Percentiles rank a stretch among this genome's conserved stretches.
These are phyloP conservation scores for Macquaria australasica DNA, from an alignment of 2,113 vertebrate species.

Conservation along the genomic window DNA sequence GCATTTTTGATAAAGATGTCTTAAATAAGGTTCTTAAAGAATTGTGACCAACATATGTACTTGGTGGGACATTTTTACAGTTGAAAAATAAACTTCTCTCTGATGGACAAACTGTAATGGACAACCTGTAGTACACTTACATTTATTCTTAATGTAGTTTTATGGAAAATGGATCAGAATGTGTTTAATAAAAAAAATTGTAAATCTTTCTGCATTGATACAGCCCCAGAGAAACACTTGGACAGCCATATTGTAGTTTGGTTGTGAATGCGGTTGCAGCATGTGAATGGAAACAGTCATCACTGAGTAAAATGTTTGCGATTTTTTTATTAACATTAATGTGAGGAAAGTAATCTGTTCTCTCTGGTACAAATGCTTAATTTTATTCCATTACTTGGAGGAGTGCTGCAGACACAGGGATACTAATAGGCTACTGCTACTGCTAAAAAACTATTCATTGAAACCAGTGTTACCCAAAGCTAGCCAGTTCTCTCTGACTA, in stretches of 20 bases:
- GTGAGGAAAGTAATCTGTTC: background rate
- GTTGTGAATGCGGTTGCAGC: background rate
- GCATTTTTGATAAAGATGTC: background rate
- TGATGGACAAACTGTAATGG: background rate
- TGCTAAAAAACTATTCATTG: background rate
- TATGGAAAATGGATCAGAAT: background rate
- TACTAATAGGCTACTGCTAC: background rate
- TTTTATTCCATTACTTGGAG: background rate
- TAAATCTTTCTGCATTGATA: background rate
- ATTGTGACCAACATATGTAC: background rate
- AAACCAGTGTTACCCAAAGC: too few species aligned
- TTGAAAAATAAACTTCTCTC: background rate
- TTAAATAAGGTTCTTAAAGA: background rate
- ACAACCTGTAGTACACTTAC: background rate
- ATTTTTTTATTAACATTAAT: background rate
- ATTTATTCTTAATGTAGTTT: background rate
- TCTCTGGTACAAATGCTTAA: background rate
- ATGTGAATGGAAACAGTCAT: background rate
- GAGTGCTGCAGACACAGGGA: too few species aligned
- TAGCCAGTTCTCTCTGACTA: background rate
- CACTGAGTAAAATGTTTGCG: background rate
- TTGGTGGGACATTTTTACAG: background rate
- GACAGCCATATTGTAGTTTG: background rate
- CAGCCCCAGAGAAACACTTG: background rate
- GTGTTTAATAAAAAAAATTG: background rate